Conservation (phyloP, 92 coral and sea anemone species). For the Palythoa grandis region DNA sequence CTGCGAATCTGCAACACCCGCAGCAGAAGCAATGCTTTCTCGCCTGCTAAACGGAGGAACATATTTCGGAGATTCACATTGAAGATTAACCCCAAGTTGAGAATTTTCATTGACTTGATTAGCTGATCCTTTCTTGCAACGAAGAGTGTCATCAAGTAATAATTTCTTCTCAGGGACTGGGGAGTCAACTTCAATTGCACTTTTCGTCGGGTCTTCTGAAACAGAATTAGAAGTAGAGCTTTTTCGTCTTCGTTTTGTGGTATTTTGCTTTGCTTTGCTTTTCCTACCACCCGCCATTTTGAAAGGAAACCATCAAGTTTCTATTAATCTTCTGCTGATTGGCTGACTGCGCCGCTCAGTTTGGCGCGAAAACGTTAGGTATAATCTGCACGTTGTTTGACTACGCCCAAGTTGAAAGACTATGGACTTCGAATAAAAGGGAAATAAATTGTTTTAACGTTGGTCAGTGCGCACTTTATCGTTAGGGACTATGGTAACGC, state of each 20-base stretch:
- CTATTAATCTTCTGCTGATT: background rate
- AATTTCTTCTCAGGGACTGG: slow-evolving; percentile 15
- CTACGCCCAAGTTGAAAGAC: background rate
- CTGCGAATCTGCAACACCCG: background rate
- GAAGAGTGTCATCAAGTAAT: slow-evolving; percentile 7
- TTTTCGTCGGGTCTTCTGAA: slow-evolving; percentile 1
- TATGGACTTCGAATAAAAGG: too few species aligned
- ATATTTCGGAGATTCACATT: slow-evolving; percentile 40
- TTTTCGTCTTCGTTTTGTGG: slow-evolving; percentile 5
- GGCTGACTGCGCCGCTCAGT: background rate
- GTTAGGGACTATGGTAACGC: too few species aligned
- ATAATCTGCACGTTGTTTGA: background rate
- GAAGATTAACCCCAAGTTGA: background rate
- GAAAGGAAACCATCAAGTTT: background rate
- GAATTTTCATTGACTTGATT: background rate
- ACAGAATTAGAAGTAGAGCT: background rate
- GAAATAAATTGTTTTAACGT: too few species aligned
- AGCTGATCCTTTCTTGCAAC: background rate
- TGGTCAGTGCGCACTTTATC: too few species aligned
- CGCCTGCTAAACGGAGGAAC: slow-evolving; percentile 62
- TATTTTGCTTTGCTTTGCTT: slow-evolving; percentile 17
- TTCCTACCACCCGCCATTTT: slow-evolving; percentile 41
- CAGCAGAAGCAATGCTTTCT: slow-evolving; percentile 3
- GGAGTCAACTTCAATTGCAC: background rate
- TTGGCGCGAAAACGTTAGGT: slow-evolving; percentile 1